A percentile compares a stretch with the other conserved stretches of the same genome.
These are phyloP conservation scores for Eulemur coronatus DNA, from an alignment of 2,797 vertebrate genomes.

Conservation along the genomic window DNA sequence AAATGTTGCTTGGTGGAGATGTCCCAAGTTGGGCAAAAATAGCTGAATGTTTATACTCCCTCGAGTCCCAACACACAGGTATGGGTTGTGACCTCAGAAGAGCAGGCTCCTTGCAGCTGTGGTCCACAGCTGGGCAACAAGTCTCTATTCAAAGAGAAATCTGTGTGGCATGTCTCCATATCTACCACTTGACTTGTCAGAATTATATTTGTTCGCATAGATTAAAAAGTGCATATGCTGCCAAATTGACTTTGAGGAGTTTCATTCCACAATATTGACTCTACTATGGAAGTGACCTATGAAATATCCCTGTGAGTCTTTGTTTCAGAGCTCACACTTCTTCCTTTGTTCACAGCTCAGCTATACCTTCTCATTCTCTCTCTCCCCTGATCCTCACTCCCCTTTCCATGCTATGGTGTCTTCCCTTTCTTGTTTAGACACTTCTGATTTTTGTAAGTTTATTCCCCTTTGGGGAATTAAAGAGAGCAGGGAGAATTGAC, in stretches of 20 bases:
- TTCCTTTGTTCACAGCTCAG: neutral
- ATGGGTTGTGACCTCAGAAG: rapidly evolving
- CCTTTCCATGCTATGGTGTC: neutral
- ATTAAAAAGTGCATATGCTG: neutral
- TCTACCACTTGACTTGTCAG: neutral
- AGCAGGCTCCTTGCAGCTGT: neutral
- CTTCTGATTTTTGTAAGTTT: neutral
- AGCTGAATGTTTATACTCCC: neutral
- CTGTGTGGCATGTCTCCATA: neutral
- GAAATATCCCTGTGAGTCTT: neutral
- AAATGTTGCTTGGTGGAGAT: neutral
- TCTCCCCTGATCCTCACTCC: neutral
- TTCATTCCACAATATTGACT: neutral
- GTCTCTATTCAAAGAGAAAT: neutral
- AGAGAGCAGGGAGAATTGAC: neutral
- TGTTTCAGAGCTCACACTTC: neutral
- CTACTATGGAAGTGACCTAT: neutral
- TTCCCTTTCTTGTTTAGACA: neutral
- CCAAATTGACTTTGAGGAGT: neutral
- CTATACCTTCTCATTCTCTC: neutral
- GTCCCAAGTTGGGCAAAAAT: neutral
- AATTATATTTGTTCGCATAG: neutral
- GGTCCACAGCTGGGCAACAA: neutral
- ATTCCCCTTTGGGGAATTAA: neutral
- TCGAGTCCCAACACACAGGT: neutral